These are phyloP conservation scores for Bos javanicus DNA, from an alignment of 2,113 vertebrate genomes.

Conservation along the genomic window DNA sequence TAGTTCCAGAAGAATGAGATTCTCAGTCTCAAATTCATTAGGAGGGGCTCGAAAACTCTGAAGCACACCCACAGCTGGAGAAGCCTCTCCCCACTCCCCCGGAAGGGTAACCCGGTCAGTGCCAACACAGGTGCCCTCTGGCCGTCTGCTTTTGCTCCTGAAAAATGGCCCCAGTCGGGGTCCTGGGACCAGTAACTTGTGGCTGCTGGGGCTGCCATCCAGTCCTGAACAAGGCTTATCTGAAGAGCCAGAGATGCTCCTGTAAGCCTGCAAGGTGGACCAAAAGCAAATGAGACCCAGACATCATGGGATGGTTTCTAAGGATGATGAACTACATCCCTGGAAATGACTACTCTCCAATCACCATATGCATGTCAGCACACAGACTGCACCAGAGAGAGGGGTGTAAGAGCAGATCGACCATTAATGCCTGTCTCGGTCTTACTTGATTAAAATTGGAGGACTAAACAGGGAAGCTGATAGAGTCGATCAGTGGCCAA, in stretches of 20 bases:
- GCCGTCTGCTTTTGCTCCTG: background rate
- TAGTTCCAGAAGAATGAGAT: conserved; percentile 77
- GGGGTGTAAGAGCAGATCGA: background rate
- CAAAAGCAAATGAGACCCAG: background rate
- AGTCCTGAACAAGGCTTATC: background rate
- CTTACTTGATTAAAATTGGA: conserved; percentile 54
- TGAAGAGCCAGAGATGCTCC: background rate
- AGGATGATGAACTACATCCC: background rate
- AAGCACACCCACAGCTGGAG: background rate
- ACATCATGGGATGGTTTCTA: background rate
- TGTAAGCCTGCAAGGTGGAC: background rate
- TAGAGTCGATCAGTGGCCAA: conserved; percentile 25
- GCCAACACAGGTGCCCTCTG: background rate
- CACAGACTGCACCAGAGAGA: conserved; percentile 1
- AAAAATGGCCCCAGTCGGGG: background rate
- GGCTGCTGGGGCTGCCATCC: background rate
- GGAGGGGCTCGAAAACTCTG: conserved; percentile 56
- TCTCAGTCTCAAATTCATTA: conserved; percentile 78
- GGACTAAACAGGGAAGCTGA: conserved; percentile 31
- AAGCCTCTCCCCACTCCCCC: background rate
- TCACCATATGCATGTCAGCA: conserved; percentile 33
- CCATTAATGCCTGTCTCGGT: conserved; percentile 35
- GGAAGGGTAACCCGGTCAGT: background rate
- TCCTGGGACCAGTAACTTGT: background rate
- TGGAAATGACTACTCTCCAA: conserved; percentile 40